phyloP scores from a whole-genome alignment of 2,113 vertebrate genomes.

The Mola mola region DNA sequence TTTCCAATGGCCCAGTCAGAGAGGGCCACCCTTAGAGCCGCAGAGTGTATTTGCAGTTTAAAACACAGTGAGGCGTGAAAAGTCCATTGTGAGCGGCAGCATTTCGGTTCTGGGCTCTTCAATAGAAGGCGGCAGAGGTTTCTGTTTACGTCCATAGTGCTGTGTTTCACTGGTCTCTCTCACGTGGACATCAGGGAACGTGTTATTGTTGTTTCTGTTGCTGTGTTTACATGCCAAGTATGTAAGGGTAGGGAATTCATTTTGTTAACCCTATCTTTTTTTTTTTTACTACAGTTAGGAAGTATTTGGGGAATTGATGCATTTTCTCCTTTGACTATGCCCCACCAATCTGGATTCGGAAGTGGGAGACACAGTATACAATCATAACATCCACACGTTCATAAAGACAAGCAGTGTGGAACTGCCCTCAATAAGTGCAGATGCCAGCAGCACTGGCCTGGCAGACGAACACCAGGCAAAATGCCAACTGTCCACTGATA shows the following conservation, averaged over 20 bases:
- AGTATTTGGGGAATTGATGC: not conserved
- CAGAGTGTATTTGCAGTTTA: constrained; percentile 58
- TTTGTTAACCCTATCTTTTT: no score
- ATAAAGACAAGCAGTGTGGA: no score
- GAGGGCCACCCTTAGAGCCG: constrained; percentile 57
- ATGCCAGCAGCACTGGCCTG: constrained; percentile 42
- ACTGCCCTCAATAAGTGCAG: constrained; percentile 32
- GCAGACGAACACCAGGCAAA: constrained; percentile 15
- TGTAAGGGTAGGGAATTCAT: constrained; percentile 32
- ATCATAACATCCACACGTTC: no score
- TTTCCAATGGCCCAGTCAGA: constrained; percentile 62
- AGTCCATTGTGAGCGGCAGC: constrained; percentile 62
- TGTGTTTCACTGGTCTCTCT: constrained; percentile 46
- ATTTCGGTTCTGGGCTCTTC: constrained; percentile 55
- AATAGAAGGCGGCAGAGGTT: constrained; percentile 66
- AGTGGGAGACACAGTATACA: no score
- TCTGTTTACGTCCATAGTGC: constrained; percentile 62
- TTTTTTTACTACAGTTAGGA: constrained; percentile 4
- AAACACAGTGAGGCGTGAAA: constrained; percentile 72
- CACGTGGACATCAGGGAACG: constrained; percentile 33
- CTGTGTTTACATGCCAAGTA: constrained; percentile 46
- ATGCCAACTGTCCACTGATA: constrained; percentile 3
- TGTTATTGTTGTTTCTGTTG: constrained; percentile 47
- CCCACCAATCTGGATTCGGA: no score
- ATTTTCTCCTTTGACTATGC: no score